Evolutionary conservation across 2,113 vertebrate genomes (phyloP).

Genomic region (Apodemus speciosus): DNA sequence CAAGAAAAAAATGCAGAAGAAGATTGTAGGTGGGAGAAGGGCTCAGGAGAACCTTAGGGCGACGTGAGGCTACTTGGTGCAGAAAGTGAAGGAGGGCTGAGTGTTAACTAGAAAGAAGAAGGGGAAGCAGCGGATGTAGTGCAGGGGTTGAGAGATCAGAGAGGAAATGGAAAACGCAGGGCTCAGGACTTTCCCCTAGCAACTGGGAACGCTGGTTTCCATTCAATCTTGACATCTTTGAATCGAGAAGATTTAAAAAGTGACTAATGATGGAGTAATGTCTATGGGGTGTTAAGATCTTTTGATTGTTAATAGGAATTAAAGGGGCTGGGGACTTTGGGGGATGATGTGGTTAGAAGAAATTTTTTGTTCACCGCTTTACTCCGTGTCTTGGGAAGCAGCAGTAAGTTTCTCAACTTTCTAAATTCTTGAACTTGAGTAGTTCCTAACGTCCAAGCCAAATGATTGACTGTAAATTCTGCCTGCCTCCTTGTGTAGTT

Average conservation of each 20-base stretch:
- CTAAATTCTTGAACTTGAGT: not conserved
- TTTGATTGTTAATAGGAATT: not conserved
- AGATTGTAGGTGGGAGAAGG: not conserved
- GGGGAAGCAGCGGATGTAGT: not conserved
- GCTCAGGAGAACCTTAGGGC: not conserved
- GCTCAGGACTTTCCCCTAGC: constrained; percentile 43
- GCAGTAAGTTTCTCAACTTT: not conserved
- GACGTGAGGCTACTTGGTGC: not conserved
- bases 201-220: not conserved
- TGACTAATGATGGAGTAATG: constrained; percentile 16
- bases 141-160: not conserved
- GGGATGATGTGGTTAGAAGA: constrained; percentile 41
- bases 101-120: not conserved
- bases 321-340: constrained; percentile 28
- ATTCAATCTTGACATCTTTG: constrained; percentile 25
- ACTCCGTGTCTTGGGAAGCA: constrained; percentile 27
- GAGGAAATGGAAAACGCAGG: constrained; percentile 26
- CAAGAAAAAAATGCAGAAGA: not conserved
- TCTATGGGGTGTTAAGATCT: not conserved
- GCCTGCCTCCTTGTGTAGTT: constrained; percentile 5
- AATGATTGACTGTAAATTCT: not conserved
- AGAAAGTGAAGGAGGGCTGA: constrained; percentile 36
- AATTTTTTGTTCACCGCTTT: constrained; percentile 16
- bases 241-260: constrained; percentile 48
- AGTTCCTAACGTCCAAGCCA: constrained; percentile 33